These are phyloP conservation scores for Typhlichthys subterraneus DNA, from an alignment of 2,797 vertebrate species.

Conservation along the genomic window DNA sequence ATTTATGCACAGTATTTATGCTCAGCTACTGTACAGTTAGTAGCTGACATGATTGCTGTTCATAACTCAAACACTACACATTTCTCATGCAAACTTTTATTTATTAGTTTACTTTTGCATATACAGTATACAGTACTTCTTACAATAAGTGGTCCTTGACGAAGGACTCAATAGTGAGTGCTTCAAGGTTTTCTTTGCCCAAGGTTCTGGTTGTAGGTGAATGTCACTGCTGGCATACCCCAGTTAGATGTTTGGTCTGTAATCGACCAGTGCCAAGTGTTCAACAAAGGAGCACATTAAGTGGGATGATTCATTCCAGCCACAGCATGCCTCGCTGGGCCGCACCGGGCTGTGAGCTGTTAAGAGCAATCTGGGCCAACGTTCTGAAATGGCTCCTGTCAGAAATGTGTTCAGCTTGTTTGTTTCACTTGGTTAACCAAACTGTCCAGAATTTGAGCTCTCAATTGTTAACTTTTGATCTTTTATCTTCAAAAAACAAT, in stretches of 20 bases:
- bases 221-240: conserved; percentile 51
- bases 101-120: neutral
- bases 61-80: conserved; percentile 5
- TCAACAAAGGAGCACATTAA: conserved; percentile 70
- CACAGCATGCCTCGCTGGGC: conserved; percentile 40
- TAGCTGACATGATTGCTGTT: conserved; percentile 16
- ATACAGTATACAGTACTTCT: neutral
- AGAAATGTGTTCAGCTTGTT: conserved; percentile 46
- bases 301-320: conserved; percentile 62
- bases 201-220: conserved; percentile 46
- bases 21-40: conserved; percentile 21
- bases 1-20: conserved; percentile 27
- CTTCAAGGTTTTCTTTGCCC: conserved; percentile 34
- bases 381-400: conserved; percentile 49
- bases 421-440: conserved; percentile 29
- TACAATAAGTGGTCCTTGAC: conserved; percentile 1
- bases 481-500: too few species aligned
- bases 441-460: conserved; percentile 30
- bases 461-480: conserved; percentile 16
- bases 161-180: conserved; percentile 26
- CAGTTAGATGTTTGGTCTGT: conserved; percentile 66
- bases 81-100: conserved; percentile 11
- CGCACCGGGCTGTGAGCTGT: conserved; percentile 47
- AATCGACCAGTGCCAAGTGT: conserved; percentile 54
- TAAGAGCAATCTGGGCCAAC: conserved; percentile 31